Percentiles rank a stretch among this genome's conserved stretches.
Evolutionary conservation across 2,797 vertebrate species (phyloP).

Genomic region (Telmatherina bonti): DNA sequence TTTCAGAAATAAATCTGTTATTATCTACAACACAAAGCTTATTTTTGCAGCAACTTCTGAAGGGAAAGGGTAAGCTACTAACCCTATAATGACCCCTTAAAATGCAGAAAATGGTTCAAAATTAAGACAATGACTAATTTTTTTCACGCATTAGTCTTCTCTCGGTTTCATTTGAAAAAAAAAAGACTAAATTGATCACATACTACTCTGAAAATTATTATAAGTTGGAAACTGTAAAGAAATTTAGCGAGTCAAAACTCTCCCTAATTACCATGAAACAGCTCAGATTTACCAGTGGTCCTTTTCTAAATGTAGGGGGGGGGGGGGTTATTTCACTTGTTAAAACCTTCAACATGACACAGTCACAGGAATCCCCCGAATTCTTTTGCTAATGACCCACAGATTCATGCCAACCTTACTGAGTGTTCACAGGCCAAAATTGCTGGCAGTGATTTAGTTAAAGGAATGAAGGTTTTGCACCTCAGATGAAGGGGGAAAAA

Average conservation of each 20-base stretch:
- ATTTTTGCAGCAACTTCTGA: no score
- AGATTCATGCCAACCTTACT: neutral
- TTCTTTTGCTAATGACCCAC: slow-evolving; percentile 1
- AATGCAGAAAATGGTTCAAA: no score
- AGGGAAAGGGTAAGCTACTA: no score
- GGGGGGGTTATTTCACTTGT: no score
- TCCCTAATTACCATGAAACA: neutral
- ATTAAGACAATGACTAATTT: no score
- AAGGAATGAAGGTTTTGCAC: neutral
- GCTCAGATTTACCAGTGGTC: neutral
- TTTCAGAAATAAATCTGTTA: no score
- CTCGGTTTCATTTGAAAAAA: neutral
- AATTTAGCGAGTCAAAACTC: neutral
- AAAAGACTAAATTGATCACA: no score
- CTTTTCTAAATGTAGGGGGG: neutral
- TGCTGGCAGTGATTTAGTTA: neutral
- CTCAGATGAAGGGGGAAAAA: neutral
- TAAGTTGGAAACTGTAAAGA: neutral
- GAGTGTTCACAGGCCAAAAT: neutral
- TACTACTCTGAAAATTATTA: no score
- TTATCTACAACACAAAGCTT: no score
- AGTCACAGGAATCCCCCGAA: neutral
- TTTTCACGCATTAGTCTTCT: neutral
- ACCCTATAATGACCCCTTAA: no score
- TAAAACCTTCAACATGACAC: neutral